Base-by-base conservation (phyloP, 2,113 vertebrate genomes). In the Peucedramus taeniatus region DNA sequence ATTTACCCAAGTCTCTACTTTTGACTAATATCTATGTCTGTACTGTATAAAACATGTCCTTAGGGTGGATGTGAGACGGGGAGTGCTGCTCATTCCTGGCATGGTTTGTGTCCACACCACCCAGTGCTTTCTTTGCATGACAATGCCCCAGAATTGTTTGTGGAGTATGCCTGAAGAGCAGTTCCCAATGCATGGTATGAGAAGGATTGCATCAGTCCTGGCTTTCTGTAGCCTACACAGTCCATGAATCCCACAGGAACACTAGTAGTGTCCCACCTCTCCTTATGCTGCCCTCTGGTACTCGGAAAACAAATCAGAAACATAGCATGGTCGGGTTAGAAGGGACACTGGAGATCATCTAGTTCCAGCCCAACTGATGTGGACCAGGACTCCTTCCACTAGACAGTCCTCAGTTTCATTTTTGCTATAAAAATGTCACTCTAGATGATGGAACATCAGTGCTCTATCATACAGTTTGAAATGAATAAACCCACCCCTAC, bases 401-500 rank as follows among this genome's bases (percentile, higher is more conserved):
- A 8, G 10, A 18, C 35, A 63, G 35, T 27, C 19, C 18, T 83
- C 14, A 21, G 7, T 35, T 76, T 75, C 21, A 40, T 31, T 76
- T 30, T 61, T 60, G n/a, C 11, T 75, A 4, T 70, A 21, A 84
- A 83, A 82, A 39, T 22, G 6, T 66, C 56, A 27, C 21, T 74
- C 7, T 21, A 30, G 6, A 11, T 47, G 28, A 18, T 72, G 28
- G 39, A 50, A 49, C 47, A 17, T 72, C 11, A 30, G 35, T 49
- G n/a, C 10, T 61, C 0, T 44, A 15, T 77, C 26, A 45, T 20
- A 30, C 10, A 71, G 20, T 60, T 26, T 54, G 33, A 91, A 89
- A 75, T 49, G 0, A 3, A 66, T 51, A 53, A 35, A 2, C 0
- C 14, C 11, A 26, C 24, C 24, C 40, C 23, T 74, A 30, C 28